Base-by-base conservation (phyloP, 2,113 vertebrate genomes). In the Malurus elegans region DNA sequence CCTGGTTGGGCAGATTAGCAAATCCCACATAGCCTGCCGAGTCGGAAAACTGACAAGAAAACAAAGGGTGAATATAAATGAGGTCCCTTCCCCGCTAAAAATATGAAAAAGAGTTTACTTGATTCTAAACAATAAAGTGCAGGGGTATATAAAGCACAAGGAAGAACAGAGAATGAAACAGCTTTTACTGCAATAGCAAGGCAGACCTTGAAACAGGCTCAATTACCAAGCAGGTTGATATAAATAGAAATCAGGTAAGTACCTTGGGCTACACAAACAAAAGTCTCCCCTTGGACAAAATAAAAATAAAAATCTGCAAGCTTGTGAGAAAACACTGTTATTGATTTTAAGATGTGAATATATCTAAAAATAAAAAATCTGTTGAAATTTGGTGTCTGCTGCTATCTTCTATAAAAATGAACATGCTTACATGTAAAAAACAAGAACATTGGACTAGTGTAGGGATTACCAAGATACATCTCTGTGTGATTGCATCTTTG, bases 1-100 rank as follows among this genome's bases (percentile, higher is more conserved):
- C 99, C 96, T 99, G 97, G 95, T 99, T 99, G n/a, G 98, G 98
- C 47, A 99, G 98, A 95, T 99, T 99, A 81, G 98, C 98, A 71
- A 98, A 99, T 18, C 98, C 99, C 36, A 98, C 98, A 90, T 98
- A 99, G 66, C 98, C 98, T 14, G 97, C 89, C 2, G 98, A 97
- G 95, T 99, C 98, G 1, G 98, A 98, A 89, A 99, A 98, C 98
- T 98, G 95, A 42, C 50, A 69, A 86, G 60, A 72, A 86, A 75
- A 79, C 73, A 84, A 23, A 74, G 56, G 64, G 9, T 31, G 45
- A 82, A 66, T 53, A 45, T 7, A 88, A 93, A 53, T 86, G 34
- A 94, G 36, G 85, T 19, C n/a, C 18, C 42, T 70, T 79, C 75
- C 28, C 74, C 34, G 13, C 31, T 11, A 45, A 48, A 69, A 83